phyloP scores from a whole-genome alignment of 2,113 vertebrate species.

The Varanus salvator region DNA sequence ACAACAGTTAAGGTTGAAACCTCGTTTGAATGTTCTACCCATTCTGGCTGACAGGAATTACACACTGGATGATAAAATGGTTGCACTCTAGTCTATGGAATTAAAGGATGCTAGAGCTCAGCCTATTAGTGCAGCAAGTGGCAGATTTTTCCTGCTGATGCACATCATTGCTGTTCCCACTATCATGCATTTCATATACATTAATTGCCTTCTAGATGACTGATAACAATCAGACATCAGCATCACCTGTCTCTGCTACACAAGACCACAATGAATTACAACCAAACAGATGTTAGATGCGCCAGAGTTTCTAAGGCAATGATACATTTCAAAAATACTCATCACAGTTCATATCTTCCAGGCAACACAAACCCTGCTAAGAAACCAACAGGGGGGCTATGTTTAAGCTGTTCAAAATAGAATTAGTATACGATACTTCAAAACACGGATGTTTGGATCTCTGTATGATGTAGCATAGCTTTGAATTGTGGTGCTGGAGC shows the following conservation, averaged over 20 bases:
- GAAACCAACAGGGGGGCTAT: background rate
- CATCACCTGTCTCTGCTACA: background rate
- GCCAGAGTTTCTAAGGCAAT: background rate
- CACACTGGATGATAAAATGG: background rate
- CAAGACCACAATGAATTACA: background rate
- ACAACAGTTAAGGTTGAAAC: background rate
- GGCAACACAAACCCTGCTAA: conserved; percentile 17
- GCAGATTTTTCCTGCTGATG: conserved; percentile 1
- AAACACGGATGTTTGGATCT: background rate
- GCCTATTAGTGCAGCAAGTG: background rate
- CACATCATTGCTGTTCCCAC: background rate
- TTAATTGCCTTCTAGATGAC: background rate
- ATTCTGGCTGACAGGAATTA: background rate
- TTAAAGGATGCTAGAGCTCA: background rate
- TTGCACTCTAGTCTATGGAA: background rate
- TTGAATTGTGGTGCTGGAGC: too few relatives aligned
- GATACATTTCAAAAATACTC: background rate
- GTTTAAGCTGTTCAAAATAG: conserved; percentile 5
- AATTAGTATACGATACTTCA: conserved; percentile 2
- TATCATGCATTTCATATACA: background rate
- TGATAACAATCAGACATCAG: background rate
- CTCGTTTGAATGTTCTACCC: background rate
- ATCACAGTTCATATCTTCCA: conserved; percentile 30
- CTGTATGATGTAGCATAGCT: too few relatives aligned
- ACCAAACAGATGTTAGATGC: background rate